These are phyloP conservation scores for Cercopithecus neglectus DNA, from an alignment of 2,797 vertebrate genomes.

Conservation along the genomic window DNA sequence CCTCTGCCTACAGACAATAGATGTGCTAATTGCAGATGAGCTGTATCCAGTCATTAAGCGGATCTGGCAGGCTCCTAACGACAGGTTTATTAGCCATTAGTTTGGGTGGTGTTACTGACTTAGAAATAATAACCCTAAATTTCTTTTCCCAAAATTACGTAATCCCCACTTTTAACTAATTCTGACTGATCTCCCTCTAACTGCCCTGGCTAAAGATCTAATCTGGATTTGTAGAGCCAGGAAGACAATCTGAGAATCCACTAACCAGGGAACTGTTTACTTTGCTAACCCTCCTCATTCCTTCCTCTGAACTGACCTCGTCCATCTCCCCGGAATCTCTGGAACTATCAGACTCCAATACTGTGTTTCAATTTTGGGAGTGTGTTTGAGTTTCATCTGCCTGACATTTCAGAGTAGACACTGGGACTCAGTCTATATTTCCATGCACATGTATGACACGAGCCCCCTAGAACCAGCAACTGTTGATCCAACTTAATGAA, in stretches of 20 bases:
- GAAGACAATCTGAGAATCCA: background rate
- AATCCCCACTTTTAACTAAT: background rate
- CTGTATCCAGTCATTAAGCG: background rate
- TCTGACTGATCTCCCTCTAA: conserved; percentile 1
- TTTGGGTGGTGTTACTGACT: conserved; percentile 30
- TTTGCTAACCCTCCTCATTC: background rate
- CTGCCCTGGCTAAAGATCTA: background rate
- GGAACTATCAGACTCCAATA: background rate
- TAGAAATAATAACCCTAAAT: conserved; percentile 31
- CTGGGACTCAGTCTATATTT: background rate
- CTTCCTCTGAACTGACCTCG: background rate
- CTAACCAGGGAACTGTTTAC: background rate
- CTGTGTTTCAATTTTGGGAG: background rate
- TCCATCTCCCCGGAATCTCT: background rate
- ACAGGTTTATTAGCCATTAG: background rate
- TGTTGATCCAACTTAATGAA: background rate
- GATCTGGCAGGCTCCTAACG: background rate
- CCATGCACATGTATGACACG: background rate
- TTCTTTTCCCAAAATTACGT: conserved; percentile 29
- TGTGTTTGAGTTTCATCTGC: background rate
- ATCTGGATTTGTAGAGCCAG: background rate
- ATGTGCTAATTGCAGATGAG: background rate
- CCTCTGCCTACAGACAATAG: background rate
- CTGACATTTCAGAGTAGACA: background rate
- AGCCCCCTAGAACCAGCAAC: background rate